These are phyloP conservation scores for Illadopsis cleaveri DNA, from an alignment of 2,113 vertebrate genomes.

Conservation along the genomic window DNA sequence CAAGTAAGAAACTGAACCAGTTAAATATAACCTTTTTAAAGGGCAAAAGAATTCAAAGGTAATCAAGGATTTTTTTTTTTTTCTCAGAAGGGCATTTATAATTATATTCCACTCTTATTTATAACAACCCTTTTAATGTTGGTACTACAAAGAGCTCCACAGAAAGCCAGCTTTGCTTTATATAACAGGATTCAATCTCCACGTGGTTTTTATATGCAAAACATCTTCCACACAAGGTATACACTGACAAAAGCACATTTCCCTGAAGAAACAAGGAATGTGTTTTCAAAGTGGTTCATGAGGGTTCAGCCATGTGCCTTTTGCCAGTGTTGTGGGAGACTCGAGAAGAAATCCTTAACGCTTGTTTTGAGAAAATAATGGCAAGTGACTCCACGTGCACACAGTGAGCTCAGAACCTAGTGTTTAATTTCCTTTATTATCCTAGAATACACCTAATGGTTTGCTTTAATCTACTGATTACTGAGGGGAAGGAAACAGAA, in stretches of 20 bases:
- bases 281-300: slow-evolving; percentile 18
- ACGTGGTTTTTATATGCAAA: slow-evolving; percentile 66
- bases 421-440: background rate
- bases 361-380: background rate
- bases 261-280: slow-evolving; percentile 35
- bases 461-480: background rate
- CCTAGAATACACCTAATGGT: background rate
- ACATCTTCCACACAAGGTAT: slow-evolving; percentile 4
- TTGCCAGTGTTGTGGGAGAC: background rate
- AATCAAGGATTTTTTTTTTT: slow-evolving; percentile 66
- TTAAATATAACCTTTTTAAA: slow-evolving; percentile 76
- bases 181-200: slow-evolving; percentile 47
- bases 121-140: slow-evolving; percentile 70
- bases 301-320: slow-evolving; percentile 2
- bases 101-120: slow-evolving; percentile 75
- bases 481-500: background rate
- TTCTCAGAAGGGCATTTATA: slow-evolving; percentile 68
- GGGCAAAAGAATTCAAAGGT: slow-evolving; percentile 74
- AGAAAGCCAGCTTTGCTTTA: slow-evolving; percentile 61
- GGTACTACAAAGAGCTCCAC: slow-evolving; percentile 61
- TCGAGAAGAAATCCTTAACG: background rate
- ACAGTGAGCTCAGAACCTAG: background rate
- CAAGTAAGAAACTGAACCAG: slow-evolving; percentile 72
- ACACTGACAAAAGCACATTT: slow-evolving; percentile 8
- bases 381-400: background rate